Conservation (phyloP, 2,888 invertebrate genomes). For the Sipha maydis region DNA sequence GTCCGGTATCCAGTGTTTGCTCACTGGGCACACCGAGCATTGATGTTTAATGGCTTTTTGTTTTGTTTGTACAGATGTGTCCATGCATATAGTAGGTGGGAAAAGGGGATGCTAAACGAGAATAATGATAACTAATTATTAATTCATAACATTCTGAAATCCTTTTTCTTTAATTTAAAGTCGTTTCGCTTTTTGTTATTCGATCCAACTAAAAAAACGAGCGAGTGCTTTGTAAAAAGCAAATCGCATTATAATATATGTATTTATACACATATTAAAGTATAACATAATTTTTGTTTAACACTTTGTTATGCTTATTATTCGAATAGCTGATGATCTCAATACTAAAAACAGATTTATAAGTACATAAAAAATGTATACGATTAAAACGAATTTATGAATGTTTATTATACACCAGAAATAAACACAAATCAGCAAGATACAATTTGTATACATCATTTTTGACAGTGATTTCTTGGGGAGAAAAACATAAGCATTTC, state of each 20-base stretch:
- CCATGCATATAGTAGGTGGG: background rate
- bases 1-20: constrained; percentile 6
- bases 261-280: no score
- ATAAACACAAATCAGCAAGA: no score
- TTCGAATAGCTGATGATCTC: no score
- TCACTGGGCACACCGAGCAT: background rate
- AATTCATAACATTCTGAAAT: constrained; percentile 6
- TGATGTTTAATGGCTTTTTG: constrained; percentile 48
- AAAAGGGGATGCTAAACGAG: background rate
- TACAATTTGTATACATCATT: no score
- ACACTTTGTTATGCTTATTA: no score
- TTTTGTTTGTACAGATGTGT: constrained; percentile 50
- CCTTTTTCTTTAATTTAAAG: background rate
- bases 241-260: no score
- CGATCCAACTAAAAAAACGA: background rate
- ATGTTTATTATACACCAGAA: background rate
- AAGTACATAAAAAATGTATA: no score
- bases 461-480: no score
- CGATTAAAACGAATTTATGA: no score
- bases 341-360: no score
- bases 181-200: background rate
- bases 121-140: constrained; percentile 36
- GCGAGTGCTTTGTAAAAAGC: background rate
- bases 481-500: background rate
- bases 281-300: no score